phyloP scores from a whole-genome alignment of 1,140 invertebrate species.

The Saccostrea cuccullata region DNA sequence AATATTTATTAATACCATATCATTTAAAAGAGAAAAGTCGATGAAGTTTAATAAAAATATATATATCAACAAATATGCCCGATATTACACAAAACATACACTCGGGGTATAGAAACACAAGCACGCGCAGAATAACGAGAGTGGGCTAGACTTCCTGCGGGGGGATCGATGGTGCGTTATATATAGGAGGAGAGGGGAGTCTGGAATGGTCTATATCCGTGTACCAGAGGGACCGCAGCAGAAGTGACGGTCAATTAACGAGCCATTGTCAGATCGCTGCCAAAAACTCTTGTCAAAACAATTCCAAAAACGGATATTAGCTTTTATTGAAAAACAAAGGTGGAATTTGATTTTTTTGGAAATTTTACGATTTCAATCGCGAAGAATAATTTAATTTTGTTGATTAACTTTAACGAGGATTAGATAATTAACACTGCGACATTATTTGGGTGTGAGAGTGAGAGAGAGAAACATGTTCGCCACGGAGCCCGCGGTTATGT shows the following conservation, averaged over 20 bases:
- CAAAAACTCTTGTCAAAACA: background rate
- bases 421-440: background rate
- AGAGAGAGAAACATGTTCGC: background rate
- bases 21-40: background rate
- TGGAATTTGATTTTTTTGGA: background rate
- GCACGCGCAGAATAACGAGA: background rate
- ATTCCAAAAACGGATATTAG: background rate
- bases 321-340: background rate
- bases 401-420: background rate
- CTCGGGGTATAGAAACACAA: background rate
- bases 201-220: background rate
- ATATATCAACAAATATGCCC: background rate
- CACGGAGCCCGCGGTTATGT: background rate
- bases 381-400: background rate
- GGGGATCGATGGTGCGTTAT: conserved; percentile 2
- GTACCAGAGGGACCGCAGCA: background rate
- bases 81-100: conserved; percentile 7
- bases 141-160: background rate
- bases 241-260: background rate
- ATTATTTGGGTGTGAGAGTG: background rate
- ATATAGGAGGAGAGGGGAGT: background rate
- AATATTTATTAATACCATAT: conserved; percentile 19
- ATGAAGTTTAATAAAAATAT: conserved; percentile 16
- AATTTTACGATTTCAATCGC: background rate
- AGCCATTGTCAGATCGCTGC: background rate